Conservation (phyloP, 2,797 vertebrate species). For the Thunnus albacares region DNA sequence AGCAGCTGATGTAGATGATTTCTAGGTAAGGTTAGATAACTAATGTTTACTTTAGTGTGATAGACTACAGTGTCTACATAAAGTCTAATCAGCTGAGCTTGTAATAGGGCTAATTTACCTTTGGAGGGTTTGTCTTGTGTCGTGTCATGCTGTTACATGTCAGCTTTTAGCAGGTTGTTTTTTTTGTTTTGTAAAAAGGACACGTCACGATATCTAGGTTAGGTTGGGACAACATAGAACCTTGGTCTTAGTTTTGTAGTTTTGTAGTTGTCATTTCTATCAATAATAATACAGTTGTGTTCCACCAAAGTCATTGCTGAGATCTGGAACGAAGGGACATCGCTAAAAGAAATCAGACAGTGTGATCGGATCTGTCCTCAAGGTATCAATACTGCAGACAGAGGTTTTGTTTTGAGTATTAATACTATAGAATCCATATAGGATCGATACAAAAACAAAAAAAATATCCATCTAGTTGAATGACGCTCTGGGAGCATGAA, state of each 20-base stretch:
- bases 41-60: conserved; percentile 32
- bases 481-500: no score
- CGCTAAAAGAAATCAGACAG: no score
- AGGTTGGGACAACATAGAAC: neutral
- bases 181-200: neutral
- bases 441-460: no score
- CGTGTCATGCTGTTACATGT: neutral
- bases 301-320: no score
- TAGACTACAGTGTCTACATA: neutral
- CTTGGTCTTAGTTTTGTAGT: neutral
- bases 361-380: no score
- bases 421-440: no score
- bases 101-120: conserved; percentile 21
- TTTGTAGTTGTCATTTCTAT: neutral
- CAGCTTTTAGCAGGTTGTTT: neutral
- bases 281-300: no score
- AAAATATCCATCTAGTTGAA: no score
- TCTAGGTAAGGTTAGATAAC: neutral
- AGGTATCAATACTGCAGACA: no score
- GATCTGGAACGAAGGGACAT: no score
- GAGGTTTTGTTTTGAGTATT: no score
- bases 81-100: conserved; percentile 11
- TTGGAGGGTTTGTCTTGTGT: neutral
- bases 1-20: conserved; percentile 20
- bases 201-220: no score